Base-by-base conservation (phyloP, 1,140 invertebrate genomes). In the Mamestra configurata region DNA sequence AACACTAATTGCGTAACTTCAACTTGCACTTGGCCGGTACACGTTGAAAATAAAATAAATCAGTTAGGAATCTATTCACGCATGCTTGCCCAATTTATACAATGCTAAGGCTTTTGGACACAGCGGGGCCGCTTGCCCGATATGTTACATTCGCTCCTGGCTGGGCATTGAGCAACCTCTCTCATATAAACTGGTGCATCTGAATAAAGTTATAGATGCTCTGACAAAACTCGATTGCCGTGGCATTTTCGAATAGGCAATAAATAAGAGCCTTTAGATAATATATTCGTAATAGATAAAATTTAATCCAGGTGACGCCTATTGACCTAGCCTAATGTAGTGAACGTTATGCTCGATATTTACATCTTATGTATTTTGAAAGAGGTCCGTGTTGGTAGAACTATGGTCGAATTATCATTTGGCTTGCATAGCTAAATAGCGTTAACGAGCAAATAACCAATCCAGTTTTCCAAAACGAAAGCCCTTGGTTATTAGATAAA, bases 1-100 rank as follows among this genome's bases (percentile, higher is more conserved):
- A 40, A 40, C 8, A 40, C 10, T 40, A 7, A 22, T 53, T 57
- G 53, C 13, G 22, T 24, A 57, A 27, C 22, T 57, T 57, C 22
- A 13, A 27, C 53, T 11, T 11, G 4, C 24, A 57, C 22, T 24
- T 37, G 31, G n/a, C 8, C 10, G 24, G 53, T 2, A 18, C 35
- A 66, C 59, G 8, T 37, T 10, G 6, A 1, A 66, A 22, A 22
- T 11, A 40, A 22, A 20, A 66, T 66, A 40, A 40, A 20, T 40
- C 35, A 40, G 20, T 66, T 40, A 66, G 55, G 55, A 24, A 59
- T 57, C 53, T 57, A 11, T 43, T 66, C 61, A 43, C 18, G 61
- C 8, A 37, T 40, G 4, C 31, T 66, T 66, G 15, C 55, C 13
- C 11, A 27, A 59, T 20, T n/a, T 27, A 15, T 20, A 20, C 18